Evolutionary conservation across 2,888 invertebrate species (phyloP).

Genomic region (Acanthosepion pharaonis): DNA sequence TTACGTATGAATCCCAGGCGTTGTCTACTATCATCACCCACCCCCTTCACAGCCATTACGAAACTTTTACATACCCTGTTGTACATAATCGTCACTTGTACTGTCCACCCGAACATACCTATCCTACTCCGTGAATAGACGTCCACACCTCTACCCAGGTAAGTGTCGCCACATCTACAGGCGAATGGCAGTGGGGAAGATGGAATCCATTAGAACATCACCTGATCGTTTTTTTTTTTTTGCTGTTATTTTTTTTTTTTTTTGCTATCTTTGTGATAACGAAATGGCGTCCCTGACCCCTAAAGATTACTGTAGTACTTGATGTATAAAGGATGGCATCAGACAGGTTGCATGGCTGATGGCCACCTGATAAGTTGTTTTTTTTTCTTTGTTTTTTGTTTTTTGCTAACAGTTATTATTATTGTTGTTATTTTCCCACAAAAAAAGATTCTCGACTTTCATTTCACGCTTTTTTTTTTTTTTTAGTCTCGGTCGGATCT

Average conservation of each 20-base stretch:
- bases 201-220: background rate
- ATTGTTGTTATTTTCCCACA: background rate
- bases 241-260: background rate
- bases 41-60: background rate
- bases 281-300: background rate
- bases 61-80: background rate
- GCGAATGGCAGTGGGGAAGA: background rate
- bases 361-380: background rate
- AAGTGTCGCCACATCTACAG: background rate
- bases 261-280: background rate
- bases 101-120: background rate
- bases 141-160: background rate
- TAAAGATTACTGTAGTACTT: background rate
- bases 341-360: background rate
- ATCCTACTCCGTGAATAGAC: background rate
- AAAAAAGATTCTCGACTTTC: background rate
- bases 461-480: background rate
- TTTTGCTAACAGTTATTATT: too few relatives aligned
- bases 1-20: background rate
- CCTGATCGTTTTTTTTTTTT: background rate
- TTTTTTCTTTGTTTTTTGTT: background rate
- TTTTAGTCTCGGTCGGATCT: background rate
- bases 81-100: background rate
- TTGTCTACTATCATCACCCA: background rate
- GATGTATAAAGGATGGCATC: background rate